Base-by-base conservation (phyloP, 2,113 vertebrate genomes). In the Bettongia penicillata region DNA sequence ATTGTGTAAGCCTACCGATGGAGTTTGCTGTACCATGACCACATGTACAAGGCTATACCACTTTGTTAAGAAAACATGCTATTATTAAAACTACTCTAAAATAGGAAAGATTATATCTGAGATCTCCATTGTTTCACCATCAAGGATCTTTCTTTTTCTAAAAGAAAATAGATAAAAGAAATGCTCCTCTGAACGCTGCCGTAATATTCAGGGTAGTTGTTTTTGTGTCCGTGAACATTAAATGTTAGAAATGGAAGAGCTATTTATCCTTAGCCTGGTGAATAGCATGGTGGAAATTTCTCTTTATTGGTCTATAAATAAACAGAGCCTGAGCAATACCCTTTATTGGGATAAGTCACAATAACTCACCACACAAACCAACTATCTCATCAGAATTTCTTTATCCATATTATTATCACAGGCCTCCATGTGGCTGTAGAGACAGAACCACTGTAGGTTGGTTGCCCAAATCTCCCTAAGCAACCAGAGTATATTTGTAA, bases 231-330 rank as follows among this genome's bases (percentile, higher is more conserved):
- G 89, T 93, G 93, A 97, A 96, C 93, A 97, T 97, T 95, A 93
- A 97, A 92, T 97, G 93, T 97, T 97, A 96, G 97, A 98, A 97
- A 97, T 25, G 37, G 94, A 98, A 98, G 91, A 94, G 97, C 98
- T 96, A 89, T 97, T 97, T 95, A 95, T 97, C 97, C 95, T 92
- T 92, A 95, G 96, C 94, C 89, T 97, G 93, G 97, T 98, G 97
- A 98, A 96, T 90, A 97, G 96, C 96, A 97, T 61, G 96, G 90
- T 98, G 96, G 98, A 94, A 91, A 97, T 52, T 97, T 97, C 96
- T 97, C 94, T 93, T 96, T 93, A 97, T 98, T 97, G 96, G 93
- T 93, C 97, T 94, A 95, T 96, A 96, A 95, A 94, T 96, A 96
- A 95, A 90, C 95, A 95, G 97, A 94, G 89, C 91, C 96, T 97